phyloP scores from a whole-genome alignment of 1,140 invertebrate genomes.

The Euura saliciscinereae region DNA sequence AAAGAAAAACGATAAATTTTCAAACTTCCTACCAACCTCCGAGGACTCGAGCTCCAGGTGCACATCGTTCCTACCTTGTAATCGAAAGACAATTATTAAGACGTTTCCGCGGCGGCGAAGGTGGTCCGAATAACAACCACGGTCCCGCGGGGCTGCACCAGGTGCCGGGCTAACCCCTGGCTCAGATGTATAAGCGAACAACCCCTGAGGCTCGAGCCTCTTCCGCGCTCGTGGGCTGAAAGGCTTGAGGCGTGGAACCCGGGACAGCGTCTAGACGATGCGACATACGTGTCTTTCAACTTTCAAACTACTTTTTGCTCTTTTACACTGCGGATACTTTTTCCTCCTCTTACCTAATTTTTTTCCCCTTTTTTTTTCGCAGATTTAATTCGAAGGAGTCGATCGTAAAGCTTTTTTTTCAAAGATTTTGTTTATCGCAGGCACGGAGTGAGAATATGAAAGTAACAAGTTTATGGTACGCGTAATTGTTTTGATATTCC shows the following conservation, averaged over 20 bases:
- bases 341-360: neutral
- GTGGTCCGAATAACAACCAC: conserved; percentile 48
- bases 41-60: neutral
- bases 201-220: too few species aligned
- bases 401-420: too few species aligned
- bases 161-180: conserved; percentile 55
- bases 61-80: neutral
- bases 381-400: too few species aligned
- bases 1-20: neutral
- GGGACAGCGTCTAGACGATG: too few species aligned
- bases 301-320: neutral
- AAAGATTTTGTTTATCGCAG: too few species aligned
- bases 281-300: too few species aligned
- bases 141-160: conserved; percentile 56
- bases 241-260: neutral
- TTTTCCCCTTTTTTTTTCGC: too few species aligned
- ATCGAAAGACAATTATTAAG: conserved; percentile 14
- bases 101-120: neutral
- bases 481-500: too few species aligned
- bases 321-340: neutral
- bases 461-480: too few species aligned
- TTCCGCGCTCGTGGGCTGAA: neutral
- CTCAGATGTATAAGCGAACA: conserved; percentile 47
- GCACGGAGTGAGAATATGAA: too few species aligned
- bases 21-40: neutral